Evolutionary conservation across 2,797 vertebrate species (phyloP), one percentile per base, ranked within the genome.

Genomic region (Clarias laeviceps): DNA sequence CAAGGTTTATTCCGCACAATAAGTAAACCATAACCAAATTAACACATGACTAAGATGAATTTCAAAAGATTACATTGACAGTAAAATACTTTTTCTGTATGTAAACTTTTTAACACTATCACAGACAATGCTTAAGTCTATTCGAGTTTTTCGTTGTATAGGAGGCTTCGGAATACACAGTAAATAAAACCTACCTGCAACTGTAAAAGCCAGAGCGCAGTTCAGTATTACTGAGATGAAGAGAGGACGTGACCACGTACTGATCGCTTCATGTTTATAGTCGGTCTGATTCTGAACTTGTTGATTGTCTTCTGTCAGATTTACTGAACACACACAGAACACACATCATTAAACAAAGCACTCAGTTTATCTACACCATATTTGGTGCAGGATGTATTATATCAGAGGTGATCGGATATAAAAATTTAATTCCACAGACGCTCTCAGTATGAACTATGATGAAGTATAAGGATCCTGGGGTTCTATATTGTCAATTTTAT

Each of bases 181-280:
- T n/a, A 62, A 72, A 65, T 56, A 15, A 50, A 57, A 74, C 84
- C 12, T 34, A 81, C 84, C 78, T 54, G 34, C 37, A 18, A 81
- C 29, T 27, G 4, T 2, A 27, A 82, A 20, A 45, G 14, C 22
- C 68, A 85, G 56, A 65, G 17, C 57, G 29, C 22, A n/a, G 70
- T 37, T 85, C 4, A 85, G 5, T 56, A 82, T 62, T 6, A 4
- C 78, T 29, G 59, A 85, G 27, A 65, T 1, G 4, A 82, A 20
- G 54, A 57, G 54, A 77, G 22, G 8, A 0, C 7, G 5, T 0
- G 20, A 22, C 3, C 45, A 45, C 9, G 45, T 45, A 7, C 0
- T 29, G 45, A 0, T 17, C n/a, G 5, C 70, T 17, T 17, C 1
- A 40, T 1, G 0, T n/a, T 2, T 24, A 50, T 12, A 0, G 17